Evolutionary conservation across 1,140 invertebrate genomes (phyloP), one percentile per base, ranked within the genome.

Genomic region (Oncopodura yosiiana): DNA sequence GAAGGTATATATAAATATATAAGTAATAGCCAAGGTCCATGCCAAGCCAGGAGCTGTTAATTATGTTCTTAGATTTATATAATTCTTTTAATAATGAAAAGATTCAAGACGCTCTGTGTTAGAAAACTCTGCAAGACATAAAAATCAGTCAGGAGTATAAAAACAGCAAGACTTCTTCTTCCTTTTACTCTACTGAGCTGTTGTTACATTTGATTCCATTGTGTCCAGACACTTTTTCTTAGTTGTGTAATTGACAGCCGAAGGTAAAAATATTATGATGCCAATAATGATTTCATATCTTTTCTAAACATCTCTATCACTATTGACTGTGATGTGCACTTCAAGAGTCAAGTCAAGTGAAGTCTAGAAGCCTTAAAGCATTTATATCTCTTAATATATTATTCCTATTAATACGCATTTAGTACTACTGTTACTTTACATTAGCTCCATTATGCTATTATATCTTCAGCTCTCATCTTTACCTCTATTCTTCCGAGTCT

Each of bases 251-350:
- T 59, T 59, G 57, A 59, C 57, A 59, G 57, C 57, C 57, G 51
- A 54, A 59, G 57, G 51, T 59, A 59, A 46, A 59, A 59, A 59
- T 59, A 59, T 59, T 59, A 42, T 59, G 51, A 54, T 59, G 57
- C 27, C 48, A 54, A 49, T 56, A 56, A 56, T 49, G 43, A 54
- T 46, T 49, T 43, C 34, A 48, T 49, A 51, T 50, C 38, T 29
- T 21, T 32, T n/a, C n/a, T n/a, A n/a, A n/a, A n/a, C n/a, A n/a
- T n/a, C n/a, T n/a, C n/a, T n/a, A n/a, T n/a, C n/a, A n/a, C n/a
- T n/a, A n/a, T n/a, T n/a, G n/a, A n/a, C n/a, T n/a, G n/a, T n/a
- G n/a, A n/a, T n/a, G n/a, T n/a, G n/a, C n/a, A n/a, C n/a, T n/a
- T n/a, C n/a, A n/a, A n/a, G n/a, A n/a, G n/a, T n/a, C n/a, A n/a